Evolutionary conservation across 2,797 vertebrate species (phyloP).

Genomic region (Sebastes aleutianus): DNA sequence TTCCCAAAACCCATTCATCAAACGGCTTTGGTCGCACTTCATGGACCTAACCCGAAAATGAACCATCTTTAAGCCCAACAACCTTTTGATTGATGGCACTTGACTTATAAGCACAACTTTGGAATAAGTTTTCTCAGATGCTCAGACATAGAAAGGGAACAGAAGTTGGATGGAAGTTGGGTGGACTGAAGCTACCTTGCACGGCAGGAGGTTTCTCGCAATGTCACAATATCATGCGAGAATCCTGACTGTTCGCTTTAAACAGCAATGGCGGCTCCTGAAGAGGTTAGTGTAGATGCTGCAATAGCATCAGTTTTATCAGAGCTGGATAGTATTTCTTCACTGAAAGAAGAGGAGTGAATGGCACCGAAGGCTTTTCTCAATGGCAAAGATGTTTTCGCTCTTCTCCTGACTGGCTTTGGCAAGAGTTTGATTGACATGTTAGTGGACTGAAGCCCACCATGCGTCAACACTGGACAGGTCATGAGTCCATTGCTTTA

Average conservation of each 20-base stretch:
- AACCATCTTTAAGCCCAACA: not conserved
- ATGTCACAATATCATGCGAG: no score
- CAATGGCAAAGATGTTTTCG: no score
- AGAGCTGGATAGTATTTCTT: no score
- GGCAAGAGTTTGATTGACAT: no score
- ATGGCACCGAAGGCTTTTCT: no score
- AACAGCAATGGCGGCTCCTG: no score
- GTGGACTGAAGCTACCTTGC: no score
- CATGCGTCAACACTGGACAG: not conserved
- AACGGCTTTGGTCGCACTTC: not conserved
- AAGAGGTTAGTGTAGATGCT: no score
- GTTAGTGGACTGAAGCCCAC: not conserved
- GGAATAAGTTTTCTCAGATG: not conserved
- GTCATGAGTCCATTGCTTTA: not conserved
- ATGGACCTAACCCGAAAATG: not conserved
- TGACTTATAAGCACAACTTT: not conserved
- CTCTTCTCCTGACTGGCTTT: no score
- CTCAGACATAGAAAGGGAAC: not conserved
- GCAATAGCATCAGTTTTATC: no score
- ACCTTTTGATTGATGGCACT: not conserved
- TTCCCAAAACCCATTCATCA: not conserved
- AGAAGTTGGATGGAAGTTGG: not conserved
- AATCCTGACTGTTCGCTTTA: no score
- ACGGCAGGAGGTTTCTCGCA: fast-evolving
- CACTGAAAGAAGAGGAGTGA: no score